Base-by-base conservation (phyloP, 2,888 invertebrate genomes). In the Phyto melanocephala region DNA sequence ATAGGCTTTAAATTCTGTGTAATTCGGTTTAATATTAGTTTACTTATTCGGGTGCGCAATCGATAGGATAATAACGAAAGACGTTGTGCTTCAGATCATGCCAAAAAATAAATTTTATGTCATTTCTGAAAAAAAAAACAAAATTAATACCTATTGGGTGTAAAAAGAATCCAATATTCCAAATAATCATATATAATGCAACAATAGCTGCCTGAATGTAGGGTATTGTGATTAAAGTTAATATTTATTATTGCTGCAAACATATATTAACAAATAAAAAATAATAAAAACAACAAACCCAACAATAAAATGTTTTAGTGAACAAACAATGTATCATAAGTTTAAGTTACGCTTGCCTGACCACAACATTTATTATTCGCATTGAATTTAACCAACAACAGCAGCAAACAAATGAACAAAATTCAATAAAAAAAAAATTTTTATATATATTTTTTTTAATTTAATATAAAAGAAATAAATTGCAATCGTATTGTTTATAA, bases 311-410 rank as follows among this genome's bases (percentile, higher is more conserved):
- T 67, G 42, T 60, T 33, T 60, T 67, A 62, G 24, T 54, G 67
- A 67, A 60, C 70, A 80, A 76, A 80, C 70, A 76, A 76, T 71
- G 71, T 71, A 81, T 56, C 72, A 77, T 72, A 40, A 67, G 50
- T 72, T 72, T 67, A 40, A 42, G 78, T 78, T 74, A 75, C 74
- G 68, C 63, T 74, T 68, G 72, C 77, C 54, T 74, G 77, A 78
- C 74, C 81, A 78, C 77, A 81, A 74, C 78, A 78, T 81, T 78
- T 78, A 68, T 77, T 33, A 62, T 45, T 40, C 15, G 58, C 56
- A 58, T 47, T 40, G 2, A 42, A 42, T 52, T 42, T 33, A 63
- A 50, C 11, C 3, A 24, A 56, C 24, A 60, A 60, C 10, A 10
- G 10, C 47, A 11, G 2, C 13, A 33, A 20, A 33, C 20, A 22